These are phyloP conservation scores for Acanthaster planci DNA, from an alignment of 35 echinoderm and acorn worm species.

Conservation along the genomic window DNA sequence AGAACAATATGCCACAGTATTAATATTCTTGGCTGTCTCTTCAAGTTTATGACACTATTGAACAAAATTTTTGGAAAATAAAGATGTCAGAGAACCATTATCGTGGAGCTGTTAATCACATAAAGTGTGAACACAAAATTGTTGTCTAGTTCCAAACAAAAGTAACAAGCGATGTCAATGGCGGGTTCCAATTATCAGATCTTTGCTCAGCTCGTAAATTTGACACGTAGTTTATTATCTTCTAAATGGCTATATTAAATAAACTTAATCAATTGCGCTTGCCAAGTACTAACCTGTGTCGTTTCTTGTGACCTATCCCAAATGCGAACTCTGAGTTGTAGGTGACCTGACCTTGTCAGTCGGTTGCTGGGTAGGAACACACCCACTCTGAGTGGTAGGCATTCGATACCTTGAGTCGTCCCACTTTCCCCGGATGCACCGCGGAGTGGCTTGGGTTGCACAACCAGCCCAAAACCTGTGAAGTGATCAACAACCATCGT, in stretches of 20 bases:
- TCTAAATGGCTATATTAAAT: not conserved
- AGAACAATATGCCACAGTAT: no score
- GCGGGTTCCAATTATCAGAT: not conserved
- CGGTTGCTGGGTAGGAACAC: not conserved
- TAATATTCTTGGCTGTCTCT: no score
- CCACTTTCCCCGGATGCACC: not conserved
- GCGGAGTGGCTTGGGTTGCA: not conserved
- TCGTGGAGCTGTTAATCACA: no score
- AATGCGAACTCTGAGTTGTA: not conserved
- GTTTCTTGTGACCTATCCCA: not conserved
- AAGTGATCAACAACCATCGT: slow-evolving; percentile 17
- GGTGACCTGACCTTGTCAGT: not conserved
- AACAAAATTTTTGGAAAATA: no score
- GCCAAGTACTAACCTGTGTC: not conserved
- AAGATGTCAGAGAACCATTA: no score
- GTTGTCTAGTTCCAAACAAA: not conserved
- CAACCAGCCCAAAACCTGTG: not conserved
- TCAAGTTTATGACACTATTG: no score
- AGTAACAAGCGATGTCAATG: not conserved
- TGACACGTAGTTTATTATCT: no score
- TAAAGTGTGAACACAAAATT: not conserved
- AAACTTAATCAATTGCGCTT: not conserved
- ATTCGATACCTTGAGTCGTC: no score
- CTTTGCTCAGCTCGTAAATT: not conserved
- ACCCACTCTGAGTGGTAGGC: not conserved